A percentile compares a stretch with the other conserved stretches of the same genome.
phyloP scores from a whole-genome alignment of 2,113 vertebrate species.

The Rhabdomys dilectus region DNA sequence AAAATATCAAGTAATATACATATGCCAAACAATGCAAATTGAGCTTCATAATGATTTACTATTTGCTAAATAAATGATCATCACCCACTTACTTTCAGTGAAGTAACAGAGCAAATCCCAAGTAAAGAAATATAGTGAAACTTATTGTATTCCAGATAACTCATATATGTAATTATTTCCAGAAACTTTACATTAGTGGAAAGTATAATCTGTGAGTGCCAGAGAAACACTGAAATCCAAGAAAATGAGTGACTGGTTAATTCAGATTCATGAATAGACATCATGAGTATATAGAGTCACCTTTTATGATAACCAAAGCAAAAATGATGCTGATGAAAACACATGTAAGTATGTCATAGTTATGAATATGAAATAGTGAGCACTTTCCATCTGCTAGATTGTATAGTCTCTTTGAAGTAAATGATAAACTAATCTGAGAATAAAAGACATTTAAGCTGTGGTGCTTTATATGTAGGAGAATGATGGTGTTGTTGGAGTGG shows the following conservation, averaged over 20 bases:
- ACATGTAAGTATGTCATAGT: background rate
- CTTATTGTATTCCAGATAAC: background rate
- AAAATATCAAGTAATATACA: background rate
- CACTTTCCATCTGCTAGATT: background rate
- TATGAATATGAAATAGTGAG: constrained; percentile 11
- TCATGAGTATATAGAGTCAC: background rate
- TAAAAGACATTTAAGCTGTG: background rate
- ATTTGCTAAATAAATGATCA: background rate
- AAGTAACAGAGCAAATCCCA: background rate
- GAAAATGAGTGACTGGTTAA: background rate
- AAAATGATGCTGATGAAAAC: background rate
- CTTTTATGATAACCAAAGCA: background rate
- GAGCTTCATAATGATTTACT: background rate
- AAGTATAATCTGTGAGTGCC: background rate
- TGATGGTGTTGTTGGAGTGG: background rate
- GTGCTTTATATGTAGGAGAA: background rate
- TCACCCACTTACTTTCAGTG: background rate
- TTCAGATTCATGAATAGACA: background rate
- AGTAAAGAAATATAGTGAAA: background rate
- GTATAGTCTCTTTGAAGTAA: background rate
- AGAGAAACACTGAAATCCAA: background rate
- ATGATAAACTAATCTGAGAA: background rate
- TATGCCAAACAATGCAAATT: background rate
- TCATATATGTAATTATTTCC: background rate
- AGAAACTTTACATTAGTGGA: background rate